These are phyloP conservation scores for Elanus axillaris DNA, from an alignment of 2,113 vertebrate genomes.

Conservation along the genomic window DNA sequence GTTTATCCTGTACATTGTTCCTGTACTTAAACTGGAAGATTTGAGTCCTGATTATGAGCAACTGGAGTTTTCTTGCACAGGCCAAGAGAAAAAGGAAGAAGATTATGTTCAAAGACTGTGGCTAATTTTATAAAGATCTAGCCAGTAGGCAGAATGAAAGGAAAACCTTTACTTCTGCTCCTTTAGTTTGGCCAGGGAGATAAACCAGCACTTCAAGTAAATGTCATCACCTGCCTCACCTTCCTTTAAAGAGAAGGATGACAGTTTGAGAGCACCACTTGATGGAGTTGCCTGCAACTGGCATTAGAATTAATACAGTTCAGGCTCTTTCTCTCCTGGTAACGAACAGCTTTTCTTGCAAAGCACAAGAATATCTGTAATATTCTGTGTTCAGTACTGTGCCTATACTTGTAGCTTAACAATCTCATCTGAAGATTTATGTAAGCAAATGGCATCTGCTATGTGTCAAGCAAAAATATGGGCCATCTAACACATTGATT, in stretches of 20 bases:
- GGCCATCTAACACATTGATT: conserved; percentile 26
- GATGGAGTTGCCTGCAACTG: not conserved
- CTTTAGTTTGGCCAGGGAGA: not conserved
- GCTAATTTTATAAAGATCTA: not conserved
- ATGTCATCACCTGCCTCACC: not conserved
- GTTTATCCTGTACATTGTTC: not conserved
- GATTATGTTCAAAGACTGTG: not conserved
- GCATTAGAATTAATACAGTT: not conserved
- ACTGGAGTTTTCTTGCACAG: not conserved
- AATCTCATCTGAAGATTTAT: conserved; percentile 1
- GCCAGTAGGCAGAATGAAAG: not conserved
- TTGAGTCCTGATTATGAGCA: not conserved
- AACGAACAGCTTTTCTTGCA: not conserved
- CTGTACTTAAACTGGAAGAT: not conserved
- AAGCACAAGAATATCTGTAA: not conserved
- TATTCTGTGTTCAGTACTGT: not conserved
- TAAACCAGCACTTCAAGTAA: not conserved
- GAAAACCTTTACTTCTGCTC: not conserved
- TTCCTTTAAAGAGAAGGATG: not conserved
- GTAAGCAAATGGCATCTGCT: conserved; percentile 42
- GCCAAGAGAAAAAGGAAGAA: not conserved
- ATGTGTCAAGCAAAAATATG: conserved; percentile 3
- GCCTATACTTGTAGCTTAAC: not conserved
- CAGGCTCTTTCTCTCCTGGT: not conserved
- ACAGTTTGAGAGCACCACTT: not conserved